phyloP scores from a whole-genome alignment of 1,140 invertebrate species.

The Maniola jurtina region DNA sequence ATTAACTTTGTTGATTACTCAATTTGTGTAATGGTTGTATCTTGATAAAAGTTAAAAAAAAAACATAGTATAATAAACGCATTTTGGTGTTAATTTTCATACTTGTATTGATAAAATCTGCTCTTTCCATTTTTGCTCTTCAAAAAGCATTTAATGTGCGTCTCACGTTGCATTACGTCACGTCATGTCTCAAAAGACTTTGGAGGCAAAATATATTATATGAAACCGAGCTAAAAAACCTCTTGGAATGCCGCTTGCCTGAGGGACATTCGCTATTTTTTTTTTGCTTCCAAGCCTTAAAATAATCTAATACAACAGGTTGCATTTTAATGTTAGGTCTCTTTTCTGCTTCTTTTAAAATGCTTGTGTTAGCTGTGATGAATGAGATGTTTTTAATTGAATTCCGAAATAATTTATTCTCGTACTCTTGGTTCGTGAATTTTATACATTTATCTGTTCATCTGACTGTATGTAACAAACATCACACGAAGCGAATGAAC shows the following conservation, averaged over 20 bases:
- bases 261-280: conserved; percentile 26
- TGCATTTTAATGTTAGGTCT: conserved; percentile 1
- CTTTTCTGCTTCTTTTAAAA: too few species aligned
- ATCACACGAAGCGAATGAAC: too few species aligned
- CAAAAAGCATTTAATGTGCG: conserved; percentile 10
- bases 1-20: background rate
- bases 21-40: background rate
- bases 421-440: too few species aligned
- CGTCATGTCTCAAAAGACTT: conserved; percentile 24
- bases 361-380: background rate
- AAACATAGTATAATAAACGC: too few species aligned
- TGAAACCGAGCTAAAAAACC: conserved; percentile 56
- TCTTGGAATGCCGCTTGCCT: conserved; percentile 54
- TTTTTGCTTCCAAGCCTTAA: conserved; percentile 12
- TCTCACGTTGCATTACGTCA: conserved; percentile 51
- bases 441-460: too few species aligned
- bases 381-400: background rate
- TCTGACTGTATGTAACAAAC: too few species aligned
- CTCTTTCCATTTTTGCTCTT: background rate
- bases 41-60: background rate
- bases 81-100: conserved; percentile 4
- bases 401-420: too few species aligned
- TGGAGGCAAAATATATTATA: conserved; percentile 53
- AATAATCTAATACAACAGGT: conserved; percentile 7
- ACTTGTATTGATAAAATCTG: conserved; percentile 7